These are phyloP conservation scores for Rhingia rostrata DNA, from an alignment of 2,888 invertebrate genomes.

Conservation along the genomic window DNA sequence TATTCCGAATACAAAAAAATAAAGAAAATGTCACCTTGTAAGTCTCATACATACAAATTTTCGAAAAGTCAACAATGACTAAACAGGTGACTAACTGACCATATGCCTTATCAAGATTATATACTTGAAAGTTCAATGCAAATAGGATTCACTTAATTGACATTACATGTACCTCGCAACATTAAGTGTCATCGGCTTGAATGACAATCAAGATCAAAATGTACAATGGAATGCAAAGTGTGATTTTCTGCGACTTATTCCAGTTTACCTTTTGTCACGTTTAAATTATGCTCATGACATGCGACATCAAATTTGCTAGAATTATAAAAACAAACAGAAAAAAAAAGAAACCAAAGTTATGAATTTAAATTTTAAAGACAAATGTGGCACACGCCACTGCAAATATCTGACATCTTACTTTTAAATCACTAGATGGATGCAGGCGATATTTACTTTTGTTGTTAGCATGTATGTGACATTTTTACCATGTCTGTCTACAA, in stretches of 20 bases:
- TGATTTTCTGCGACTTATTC: conserved; percentile 29
- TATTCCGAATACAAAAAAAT: no score
- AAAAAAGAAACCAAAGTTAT: background rate
- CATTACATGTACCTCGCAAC: conserved; percentile 6
- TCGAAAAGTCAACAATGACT: no score
- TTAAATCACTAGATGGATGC: background rate
- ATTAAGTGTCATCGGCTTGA: background rate
- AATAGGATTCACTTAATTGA: background rate
- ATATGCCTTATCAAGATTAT: background rate
- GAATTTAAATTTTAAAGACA: background rate
- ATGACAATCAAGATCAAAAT: background rate
- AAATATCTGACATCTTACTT: background rate
- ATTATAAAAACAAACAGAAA: conserved; percentile 3
- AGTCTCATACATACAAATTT: no score
- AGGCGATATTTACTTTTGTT: background rate
- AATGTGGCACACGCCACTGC: conserved; percentile 1
- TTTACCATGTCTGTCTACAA: conserved; percentile 4
- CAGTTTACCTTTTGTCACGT: background rate
- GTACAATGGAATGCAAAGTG: background rate
- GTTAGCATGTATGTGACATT: conserved; percentile 38
- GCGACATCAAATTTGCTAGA: background rate
- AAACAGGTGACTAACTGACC: no score
- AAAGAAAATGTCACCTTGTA: no score
- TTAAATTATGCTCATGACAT: background rate
- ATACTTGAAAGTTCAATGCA: background rate